A percentile compares a stretch with the other conserved stretches of the same genome.
Conservation (phyloP, 2,797 vertebrate species). For the Myoxocephalus aenaeus region DNA sequence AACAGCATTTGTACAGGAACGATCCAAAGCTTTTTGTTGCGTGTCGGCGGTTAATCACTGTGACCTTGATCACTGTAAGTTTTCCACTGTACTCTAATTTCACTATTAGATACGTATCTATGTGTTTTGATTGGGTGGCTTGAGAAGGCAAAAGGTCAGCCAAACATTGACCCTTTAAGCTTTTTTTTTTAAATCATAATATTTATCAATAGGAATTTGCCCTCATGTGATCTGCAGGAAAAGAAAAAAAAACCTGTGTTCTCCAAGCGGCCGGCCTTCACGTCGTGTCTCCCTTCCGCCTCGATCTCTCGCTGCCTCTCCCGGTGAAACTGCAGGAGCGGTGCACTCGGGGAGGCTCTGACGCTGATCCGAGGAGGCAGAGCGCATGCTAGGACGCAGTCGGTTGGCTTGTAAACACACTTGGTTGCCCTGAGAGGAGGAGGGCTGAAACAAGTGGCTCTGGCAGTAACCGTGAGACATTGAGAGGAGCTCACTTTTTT, state of each 20-base stretch:
- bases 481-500: constrained; percentile 31
- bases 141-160: neutral
- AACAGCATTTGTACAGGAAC: neutral
- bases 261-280: constrained; percentile 3
- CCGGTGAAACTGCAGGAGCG: constrained; percentile 52
- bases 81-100: neutral
- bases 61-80: no score
- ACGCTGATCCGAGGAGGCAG: constrained; percentile 78
- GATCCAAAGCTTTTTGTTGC: neutral
- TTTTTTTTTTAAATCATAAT: neutral
- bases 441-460: constrained; percentile 66
- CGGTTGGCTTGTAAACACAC: constrained; percentile 73
- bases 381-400: constrained; percentile 70
- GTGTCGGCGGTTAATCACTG: neutral
- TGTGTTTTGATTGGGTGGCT: neutral
- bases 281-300: constrained; percentile 26
- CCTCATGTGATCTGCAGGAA: neutral
- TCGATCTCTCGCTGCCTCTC: constrained; percentile 28
- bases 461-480: constrained; percentile 56
- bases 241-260: neutral
- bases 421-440: constrained; percentile 66
- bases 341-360: constrained; percentile 63
- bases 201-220: neutral
- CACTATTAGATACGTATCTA: neutral
- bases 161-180: neutral